A percentile compares a stretch with the other conserved stretches of the same genome.
Conservation (phyloP, 2,797 vertebrate genomes). For the Alcedo quadribrachys region DNA sequence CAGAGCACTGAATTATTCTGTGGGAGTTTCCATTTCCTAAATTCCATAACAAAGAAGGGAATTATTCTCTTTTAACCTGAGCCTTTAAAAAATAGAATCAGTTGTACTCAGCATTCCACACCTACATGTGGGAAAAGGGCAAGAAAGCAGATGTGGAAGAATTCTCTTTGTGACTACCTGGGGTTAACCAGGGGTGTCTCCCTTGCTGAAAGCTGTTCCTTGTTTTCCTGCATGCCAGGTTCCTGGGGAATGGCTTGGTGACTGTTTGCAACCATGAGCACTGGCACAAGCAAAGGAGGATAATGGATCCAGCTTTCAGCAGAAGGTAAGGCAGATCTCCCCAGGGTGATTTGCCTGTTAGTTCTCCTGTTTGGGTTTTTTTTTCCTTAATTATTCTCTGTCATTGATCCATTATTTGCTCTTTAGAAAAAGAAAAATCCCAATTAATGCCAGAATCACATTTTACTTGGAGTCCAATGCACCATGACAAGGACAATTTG, state of each 20-base stretch:
- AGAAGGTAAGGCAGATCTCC: constrained; percentile 78
- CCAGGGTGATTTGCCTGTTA: not conserved
- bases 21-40: not conserved
- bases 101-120: not conserved
- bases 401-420: not conserved
- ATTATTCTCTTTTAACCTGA: not conserved
- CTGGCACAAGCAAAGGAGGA: constrained; percentile 89
- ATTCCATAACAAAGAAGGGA: not conserved
- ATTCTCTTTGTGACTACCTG: not conserved
- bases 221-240: constrained; percentile 74
- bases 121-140: not conserved
- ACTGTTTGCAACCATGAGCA: constrained; percentile 81
- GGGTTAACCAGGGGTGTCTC: not conserved
- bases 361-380: not conserved
- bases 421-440: not conserved
- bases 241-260: constrained; percentile 86
- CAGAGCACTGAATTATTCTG: not conserved
- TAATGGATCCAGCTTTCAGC: constrained; percentile 93
- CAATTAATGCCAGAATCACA: not conserved
- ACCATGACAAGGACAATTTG: not conserved
- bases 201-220: not conserved
- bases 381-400: not conserved
- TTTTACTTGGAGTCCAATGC: not conserved
- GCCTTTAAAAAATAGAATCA: not conserved
- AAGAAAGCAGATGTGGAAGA: not conserved